Evolutionary conservation across 2,797 vertebrate genomes (phyloP).

Genomic region (Sebastes vulpes): DNA sequence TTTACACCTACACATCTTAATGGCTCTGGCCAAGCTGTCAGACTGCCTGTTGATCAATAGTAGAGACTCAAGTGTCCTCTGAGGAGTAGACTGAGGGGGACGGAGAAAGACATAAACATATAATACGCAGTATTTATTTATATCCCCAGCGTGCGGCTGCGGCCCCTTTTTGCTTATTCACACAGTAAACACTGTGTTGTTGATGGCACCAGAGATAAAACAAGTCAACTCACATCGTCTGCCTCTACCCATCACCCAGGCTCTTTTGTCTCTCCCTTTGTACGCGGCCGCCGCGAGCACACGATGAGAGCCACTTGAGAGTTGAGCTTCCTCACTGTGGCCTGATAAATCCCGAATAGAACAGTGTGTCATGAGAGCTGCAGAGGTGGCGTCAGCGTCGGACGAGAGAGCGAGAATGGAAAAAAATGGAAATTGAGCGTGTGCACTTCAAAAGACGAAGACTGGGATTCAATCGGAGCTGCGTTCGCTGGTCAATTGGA

Average conservation of each 20-base stretch:
- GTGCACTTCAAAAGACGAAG: slow-evolving; percentile 56
- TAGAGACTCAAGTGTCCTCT: slow-evolving; percentile 29
- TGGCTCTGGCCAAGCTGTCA: slow-evolving; percentile 40
- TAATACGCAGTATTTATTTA: slow-evolving; percentile 31
- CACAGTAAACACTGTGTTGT: slow-evolving; percentile 23
- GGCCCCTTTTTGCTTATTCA: slow-evolving; percentile 22
- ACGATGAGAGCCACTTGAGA: slow-evolving; percentile 27
- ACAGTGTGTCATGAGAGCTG: slow-evolving; percentile 1
- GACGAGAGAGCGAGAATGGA: slow-evolving; percentile 16
- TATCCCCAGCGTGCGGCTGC: background rate
- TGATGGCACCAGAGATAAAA: slow-evolving; percentile 29
- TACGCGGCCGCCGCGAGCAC: background rate
- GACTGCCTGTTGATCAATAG: slow-evolving; percentile 58
- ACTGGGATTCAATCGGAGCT: slow-evolving; percentile 50
- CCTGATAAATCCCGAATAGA: slow-evolving; percentile 36
- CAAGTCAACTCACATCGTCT: slow-evolving; percentile 1
- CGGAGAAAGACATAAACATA: background rate
- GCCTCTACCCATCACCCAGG: slow-evolving; percentile 7
- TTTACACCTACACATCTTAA: slow-evolving; percentile 41
- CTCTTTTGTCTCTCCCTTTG: slow-evolving; percentile 19
- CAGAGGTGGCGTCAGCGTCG: slow-evolving; percentile 27
- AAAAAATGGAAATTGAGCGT: slow-evolving; percentile 49
- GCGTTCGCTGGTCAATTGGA: slow-evolving; percentile 12
- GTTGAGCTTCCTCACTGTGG: slow-evolving; percentile 5
- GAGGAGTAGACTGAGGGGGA: slow-evolving; percentile 8